Evolutionary conservation across 92 coral and sea anemone genomes (phyloP), one percentile per base, ranked within the genome.

Genomic region (Epizoanthus scotinus): DNA sequence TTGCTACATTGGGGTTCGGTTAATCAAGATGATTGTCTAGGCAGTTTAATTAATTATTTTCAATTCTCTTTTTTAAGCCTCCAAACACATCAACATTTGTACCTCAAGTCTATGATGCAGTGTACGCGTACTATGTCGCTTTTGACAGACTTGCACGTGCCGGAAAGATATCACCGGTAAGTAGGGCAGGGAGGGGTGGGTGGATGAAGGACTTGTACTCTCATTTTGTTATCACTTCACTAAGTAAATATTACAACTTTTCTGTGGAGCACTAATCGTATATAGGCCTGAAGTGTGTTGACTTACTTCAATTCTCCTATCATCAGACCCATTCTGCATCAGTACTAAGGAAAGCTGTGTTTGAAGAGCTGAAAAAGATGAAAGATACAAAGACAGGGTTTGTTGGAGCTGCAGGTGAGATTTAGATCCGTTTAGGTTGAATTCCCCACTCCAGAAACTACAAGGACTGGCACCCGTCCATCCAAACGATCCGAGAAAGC

Each of bases 101-200:
- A 0, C 92, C 99, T 4, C 99, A 95, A 82, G 99, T 95, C n/a
- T 95, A 86, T 59, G 96, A 95, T 78, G 99, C 99, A 20, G 98
- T 95, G 19, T 93, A 91, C 42, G 95, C 99, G 19, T 95, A 95
- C 67, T 95, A 86, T 50, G 78, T 78, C 50, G 99, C 99, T 0
- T 95, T 95, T 82, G 96, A 95, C 55, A 80, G 79, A 60, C 88
- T 95, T n/a, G 98, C 94, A 17, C 84, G 90, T 40, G 92, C 83
- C 69, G 96, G 99, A 40, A 93, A 74, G 77, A 95, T 95, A 63
- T 81, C 89, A 17, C 89, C 88, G 82, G 99, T 95, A 86, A 80
- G 93, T 61, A 53, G 21, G 4, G 3, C 61, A 9, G 25, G 2
- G 13, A 5, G 25, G 63, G 5, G 4, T 15, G 31, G 67, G 12